phyloP scores from a whole-genome alignment of 2,797 vertebrate genomes.

The Ctenochaetus hawaiiensis region DNA sequence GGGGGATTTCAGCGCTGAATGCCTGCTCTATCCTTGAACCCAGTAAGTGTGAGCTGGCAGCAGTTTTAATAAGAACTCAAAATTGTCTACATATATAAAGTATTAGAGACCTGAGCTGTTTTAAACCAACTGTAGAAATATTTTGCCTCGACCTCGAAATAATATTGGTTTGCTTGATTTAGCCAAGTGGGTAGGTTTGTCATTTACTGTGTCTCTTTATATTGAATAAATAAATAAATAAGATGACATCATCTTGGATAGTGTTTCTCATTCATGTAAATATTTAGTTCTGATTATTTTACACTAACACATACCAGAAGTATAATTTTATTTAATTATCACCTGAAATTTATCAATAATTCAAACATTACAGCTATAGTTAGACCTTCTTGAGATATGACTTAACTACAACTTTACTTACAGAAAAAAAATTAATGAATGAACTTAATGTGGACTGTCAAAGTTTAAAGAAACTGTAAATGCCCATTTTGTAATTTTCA shows the following conservation, averaged over 20 bases:
- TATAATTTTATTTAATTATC: too few relatives aligned
- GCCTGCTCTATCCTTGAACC: conserved; percentile 75
- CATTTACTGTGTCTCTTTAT: not conserved
- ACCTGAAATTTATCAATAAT: not conserved
- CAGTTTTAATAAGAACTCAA: conserved; percentile 41
- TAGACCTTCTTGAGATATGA: not conserved
- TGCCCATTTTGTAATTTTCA: conserved; percentile 8
- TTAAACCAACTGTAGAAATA: conserved; percentile 6
- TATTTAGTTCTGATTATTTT: conserved; percentile 1
- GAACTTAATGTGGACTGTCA: not conserved
- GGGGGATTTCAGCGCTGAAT: conserved; percentile 63
- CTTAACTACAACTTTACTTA: not conserved
- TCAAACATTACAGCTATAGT: not conserved
- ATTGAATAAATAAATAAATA: not conserved
- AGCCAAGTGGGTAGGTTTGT: not conserved
- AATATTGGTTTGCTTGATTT: conserved; percentile 1
- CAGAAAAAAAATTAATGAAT: not conserved
- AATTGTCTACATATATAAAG: conserved; percentile 27
- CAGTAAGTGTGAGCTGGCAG: conserved; percentile 52
- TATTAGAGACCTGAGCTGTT: conserved; percentile 18
- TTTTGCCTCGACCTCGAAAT: not conserved
- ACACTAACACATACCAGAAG: not conserved
- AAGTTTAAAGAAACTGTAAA: not conserved
- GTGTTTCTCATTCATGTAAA: not conserved
- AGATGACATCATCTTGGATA: not conserved